Evolutionary conservation across 2,888 invertebrate species (phyloP).

Genomic region (Hypena proboscidalis): DNA sequence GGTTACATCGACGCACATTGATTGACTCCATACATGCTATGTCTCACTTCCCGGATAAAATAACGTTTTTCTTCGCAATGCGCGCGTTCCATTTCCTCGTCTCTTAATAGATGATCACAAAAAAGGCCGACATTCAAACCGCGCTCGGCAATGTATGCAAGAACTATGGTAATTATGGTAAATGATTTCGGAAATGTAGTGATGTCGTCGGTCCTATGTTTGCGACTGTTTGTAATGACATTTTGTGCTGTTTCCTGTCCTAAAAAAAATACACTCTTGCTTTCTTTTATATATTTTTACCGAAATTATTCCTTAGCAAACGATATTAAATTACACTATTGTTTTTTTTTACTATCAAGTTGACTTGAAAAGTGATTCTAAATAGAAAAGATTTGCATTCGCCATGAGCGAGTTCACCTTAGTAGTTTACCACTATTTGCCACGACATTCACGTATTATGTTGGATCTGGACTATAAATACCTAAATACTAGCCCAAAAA

Average conservation of each 20-base stretch:
- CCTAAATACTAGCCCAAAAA: too few relatives aligned
- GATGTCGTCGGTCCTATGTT: constrained; percentile 6
- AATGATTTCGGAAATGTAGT: constrained; percentile 37
- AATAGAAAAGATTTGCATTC: too few relatives aligned
- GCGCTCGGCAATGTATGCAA: constrained; percentile 18
- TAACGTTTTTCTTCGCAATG: constrained; percentile 56
- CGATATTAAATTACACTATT: too few relatives aligned
- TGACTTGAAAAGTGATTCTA: too few relatives aligned
- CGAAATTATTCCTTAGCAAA: too few relatives aligned
- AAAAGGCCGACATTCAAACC: constrained; percentile 44
- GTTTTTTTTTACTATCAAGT: too few relatives aligned
- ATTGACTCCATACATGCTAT: constrained; percentile 28
- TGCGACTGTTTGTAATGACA: background rate
- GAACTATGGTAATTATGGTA: constrained; percentile 20
- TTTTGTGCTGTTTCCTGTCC: background rate
- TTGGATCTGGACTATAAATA: too few relatives aligned
- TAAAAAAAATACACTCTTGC: too few relatives aligned
- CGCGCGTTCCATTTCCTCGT: constrained; percentile 48
- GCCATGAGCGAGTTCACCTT: too few relatives aligned
- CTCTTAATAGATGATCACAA: constrained; percentile 31
- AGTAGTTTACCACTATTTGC: too few relatives aligned
- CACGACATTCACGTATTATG: too few relatives aligned
- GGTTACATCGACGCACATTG: constrained; percentile 36
- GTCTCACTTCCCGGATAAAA: constrained; percentile 57
- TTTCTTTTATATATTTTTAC: too few relatives aligned